Percentiles rank a stretch among this genome's conserved stretches.
These are phyloP conservation scores for Cybosia mesomella DNA, from an alignment of 2,888 invertebrate species.

Conservation along the genomic window DNA sequence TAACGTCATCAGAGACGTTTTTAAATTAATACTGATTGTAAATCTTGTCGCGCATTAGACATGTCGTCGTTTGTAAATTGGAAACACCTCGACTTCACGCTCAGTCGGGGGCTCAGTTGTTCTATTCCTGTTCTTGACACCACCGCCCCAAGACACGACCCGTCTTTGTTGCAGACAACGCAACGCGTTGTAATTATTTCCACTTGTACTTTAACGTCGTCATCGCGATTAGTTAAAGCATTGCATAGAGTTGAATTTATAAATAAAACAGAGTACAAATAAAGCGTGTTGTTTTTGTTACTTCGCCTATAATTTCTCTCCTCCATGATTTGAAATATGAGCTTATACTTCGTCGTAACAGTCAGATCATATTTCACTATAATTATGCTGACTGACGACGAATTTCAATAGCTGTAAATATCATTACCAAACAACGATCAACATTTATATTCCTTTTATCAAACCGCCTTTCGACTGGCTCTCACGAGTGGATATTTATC, in stretches of 20 bases:
- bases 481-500: slow-evolving; percentile 72
- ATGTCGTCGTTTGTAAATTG: slow-evolving; percentile 73
- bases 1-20: slow-evolving; percentile 75
- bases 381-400: slow-evolving; percentile 53
- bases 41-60: slow-evolving; percentile 75
- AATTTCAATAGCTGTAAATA: slow-evolving; percentile 60
- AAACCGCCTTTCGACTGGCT: slow-evolving; percentile 59
- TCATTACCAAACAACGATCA: slow-evolving; percentile 54
- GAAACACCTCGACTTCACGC: slow-evolving; percentile 74
- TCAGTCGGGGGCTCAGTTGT: slow-evolving; percentile 65
- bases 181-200: slow-evolving; percentile 78
- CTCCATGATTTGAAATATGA: slow-evolving; percentile 48
- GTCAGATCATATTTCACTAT: slow-evolving; percentile 51
- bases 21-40: slow-evolving; percentile 81
- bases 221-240: slow-evolving; percentile 61
- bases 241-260: slow-evolving; percentile 42
- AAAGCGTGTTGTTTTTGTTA: slow-evolving; percentile 40
- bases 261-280: slow-evolving; percentile 21
- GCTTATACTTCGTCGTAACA: slow-evolving; percentile 38
- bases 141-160: slow-evolving; percentile 62
- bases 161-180: slow-evolving; percentile 77
- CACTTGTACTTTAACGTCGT: slow-evolving; percentile 72
- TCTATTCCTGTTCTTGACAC: slow-evolving; percentile 84
- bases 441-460: slow-evolving; percentile 64
- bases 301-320: slow-evolving; percentile 38